phyloP scores from a whole-genome alignment of 2,113 vertebrate species.

The Ciconia maguari region DNA sequence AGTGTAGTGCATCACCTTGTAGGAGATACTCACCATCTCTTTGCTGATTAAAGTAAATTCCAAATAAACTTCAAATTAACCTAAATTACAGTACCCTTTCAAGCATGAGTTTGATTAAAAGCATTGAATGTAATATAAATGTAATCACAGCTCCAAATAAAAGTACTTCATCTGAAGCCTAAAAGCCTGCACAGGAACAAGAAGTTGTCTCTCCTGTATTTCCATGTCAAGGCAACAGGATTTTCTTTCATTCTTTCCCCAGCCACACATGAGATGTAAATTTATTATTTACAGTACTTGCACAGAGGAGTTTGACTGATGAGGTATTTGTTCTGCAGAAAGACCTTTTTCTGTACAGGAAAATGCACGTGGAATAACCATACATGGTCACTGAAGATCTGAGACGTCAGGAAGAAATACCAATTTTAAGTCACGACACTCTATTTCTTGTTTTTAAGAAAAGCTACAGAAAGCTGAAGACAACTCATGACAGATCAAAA shows the following conservation, averaged over 20 bases:
- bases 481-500: neutral
- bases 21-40: neutral
- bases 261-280: constrained; percentile 29
- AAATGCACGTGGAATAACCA: neutral
- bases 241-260: constrained; percentile 17
- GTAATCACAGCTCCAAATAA: neutral
- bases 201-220: neutral
- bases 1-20: neutral
- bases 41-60: neutral
- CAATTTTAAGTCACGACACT: neutral
- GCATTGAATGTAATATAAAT: neutral
- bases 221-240: neutral
- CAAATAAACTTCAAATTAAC: constrained; percentile 17
- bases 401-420: neutral
- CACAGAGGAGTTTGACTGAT: constrained; percentile 27
- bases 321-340: constrained; percentile 19
- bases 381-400: neutral
- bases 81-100: neutral
- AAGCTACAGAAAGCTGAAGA: neutral
- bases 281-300: constrained; percentile 54
- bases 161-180: neutral
- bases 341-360: constrained; percentile 38
- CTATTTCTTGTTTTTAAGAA: constrained; percentile 24
- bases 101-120: constrained; percentile 23
- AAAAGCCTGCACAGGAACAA: neutral